phyloP scores from a whole-genome alignment of 1,140 invertebrate species.

The Trinorchestia longiramus region DNA sequence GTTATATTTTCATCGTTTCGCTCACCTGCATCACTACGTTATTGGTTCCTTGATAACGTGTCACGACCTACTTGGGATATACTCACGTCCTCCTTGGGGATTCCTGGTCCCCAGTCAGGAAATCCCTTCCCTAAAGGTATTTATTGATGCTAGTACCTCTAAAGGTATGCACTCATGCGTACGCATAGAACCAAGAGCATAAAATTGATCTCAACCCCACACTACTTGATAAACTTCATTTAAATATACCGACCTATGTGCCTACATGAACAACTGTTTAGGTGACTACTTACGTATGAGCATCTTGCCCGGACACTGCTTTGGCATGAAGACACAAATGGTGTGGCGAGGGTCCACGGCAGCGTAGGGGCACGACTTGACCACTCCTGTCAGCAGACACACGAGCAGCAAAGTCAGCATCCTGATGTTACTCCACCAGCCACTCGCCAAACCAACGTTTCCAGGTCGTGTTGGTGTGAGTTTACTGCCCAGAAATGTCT shows the following conservation, averaged over 20 bases:
- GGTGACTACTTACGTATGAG: constrained; percentile 64
- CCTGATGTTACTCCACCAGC: neutral
- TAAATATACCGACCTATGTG: neutral
- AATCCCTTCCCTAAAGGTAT: too few relatives aligned
- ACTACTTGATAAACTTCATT: neutral
- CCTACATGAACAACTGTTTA: neutral
- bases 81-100: too few relatives aligned
- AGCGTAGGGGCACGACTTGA: constrained; percentile 22
- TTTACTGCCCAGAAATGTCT: neutral
- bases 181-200: neutral
- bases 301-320: constrained; percentile 63
- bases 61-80: too few relatives aligned
- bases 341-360: constrained; percentile 62
- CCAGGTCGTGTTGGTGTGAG: neutral
- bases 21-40: too few relatives aligned
- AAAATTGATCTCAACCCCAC: neutral
- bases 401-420: neutral
- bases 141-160: too few relatives aligned
- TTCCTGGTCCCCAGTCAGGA: too few relatives aligned
- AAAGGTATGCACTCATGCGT: neutral
- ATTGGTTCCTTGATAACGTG: too few relatives aligned
- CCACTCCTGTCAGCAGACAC: neutral
- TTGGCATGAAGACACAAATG: constrained; percentile 64
- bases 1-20: too few relatives aligned
- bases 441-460: neutral